Conservation (phyloP, 2,113 vertebrate genomes). For the Montifringilla adamsi region DNA sequence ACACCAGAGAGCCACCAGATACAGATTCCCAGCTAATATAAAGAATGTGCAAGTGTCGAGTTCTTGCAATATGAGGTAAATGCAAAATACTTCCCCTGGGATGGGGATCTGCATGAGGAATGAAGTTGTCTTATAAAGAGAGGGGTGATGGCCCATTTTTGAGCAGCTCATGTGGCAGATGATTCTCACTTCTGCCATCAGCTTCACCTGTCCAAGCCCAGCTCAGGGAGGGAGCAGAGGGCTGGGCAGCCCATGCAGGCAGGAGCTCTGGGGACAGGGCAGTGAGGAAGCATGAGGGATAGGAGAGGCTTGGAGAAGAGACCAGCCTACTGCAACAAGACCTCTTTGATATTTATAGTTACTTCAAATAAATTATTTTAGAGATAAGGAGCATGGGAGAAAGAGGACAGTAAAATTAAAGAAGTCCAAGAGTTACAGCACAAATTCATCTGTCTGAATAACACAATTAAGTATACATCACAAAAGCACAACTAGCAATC, state of each 20-base stretch:
- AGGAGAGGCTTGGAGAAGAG: neutral
- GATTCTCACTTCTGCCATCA: neutral
- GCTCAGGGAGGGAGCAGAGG: neutral
- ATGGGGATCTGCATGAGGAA: neutral
- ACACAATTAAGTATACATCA: slow-evolving; percentile 8
- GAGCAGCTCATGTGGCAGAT: fast-evolving
- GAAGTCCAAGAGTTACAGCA: neutral
- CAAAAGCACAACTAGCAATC: slow-evolving; percentile 1
- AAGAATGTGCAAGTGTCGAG: neutral
- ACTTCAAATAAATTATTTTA: neutral
- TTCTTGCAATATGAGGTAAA: neutral
- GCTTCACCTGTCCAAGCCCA: neutral
- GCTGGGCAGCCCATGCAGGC: neutral
- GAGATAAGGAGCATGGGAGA: neutral
- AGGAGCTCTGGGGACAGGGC: neutral
- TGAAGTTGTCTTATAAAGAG: neutral
- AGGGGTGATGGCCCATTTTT: fast-evolving
- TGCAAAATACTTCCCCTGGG: neutral
- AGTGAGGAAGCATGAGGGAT: neutral
- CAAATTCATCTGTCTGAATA: neutral
- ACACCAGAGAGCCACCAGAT: neutral
- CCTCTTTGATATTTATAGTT: neutral
- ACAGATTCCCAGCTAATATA: neutral
- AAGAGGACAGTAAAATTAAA: neutral
- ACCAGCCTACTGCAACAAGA: neutral